Conservation (phyloP, 2,113 vertebrate genomes). For the Cairina moschata region DNA sequence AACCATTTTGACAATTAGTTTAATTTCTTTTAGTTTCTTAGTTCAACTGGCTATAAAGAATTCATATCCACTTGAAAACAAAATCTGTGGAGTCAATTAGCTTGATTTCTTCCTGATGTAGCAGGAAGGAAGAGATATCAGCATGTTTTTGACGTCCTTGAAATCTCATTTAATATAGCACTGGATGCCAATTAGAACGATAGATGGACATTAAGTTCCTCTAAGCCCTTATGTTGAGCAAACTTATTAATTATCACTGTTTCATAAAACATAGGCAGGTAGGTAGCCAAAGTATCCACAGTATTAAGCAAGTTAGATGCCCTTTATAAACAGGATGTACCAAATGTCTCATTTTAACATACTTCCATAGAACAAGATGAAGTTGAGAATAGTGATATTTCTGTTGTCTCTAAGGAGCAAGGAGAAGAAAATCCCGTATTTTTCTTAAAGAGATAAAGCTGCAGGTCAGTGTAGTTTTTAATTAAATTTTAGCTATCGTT, state of each 20-base stretch:
- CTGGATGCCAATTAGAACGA: neutral
- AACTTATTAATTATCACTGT: neutral
- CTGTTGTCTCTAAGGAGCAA: neutral
- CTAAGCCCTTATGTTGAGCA: neutral
- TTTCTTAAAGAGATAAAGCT: constrained; percentile 26
- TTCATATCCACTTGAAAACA: neutral
- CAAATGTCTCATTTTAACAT: neutral
- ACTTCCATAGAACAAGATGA: neutral
- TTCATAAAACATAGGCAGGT: neutral
- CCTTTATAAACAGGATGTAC: neutral
- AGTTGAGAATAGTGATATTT: neutral
- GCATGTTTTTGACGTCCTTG: neutral
- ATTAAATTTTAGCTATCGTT: neutral
- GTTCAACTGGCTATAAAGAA: neutral
- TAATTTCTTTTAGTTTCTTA: neutral
- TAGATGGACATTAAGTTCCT: neutral
- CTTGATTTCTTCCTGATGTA: neutral
- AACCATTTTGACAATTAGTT: neutral
- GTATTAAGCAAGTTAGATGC: neutral
- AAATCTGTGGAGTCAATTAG: neutral
- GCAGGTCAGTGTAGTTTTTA: constrained; percentile 4
- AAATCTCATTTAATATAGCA: neutral
- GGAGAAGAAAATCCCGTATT: neutral
- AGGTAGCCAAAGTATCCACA: neutral
- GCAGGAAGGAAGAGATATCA: neutral